Base-by-base conservation (phyloP, 2,797 vertebrate species). In the Bradypodion ventrale region DNA sequence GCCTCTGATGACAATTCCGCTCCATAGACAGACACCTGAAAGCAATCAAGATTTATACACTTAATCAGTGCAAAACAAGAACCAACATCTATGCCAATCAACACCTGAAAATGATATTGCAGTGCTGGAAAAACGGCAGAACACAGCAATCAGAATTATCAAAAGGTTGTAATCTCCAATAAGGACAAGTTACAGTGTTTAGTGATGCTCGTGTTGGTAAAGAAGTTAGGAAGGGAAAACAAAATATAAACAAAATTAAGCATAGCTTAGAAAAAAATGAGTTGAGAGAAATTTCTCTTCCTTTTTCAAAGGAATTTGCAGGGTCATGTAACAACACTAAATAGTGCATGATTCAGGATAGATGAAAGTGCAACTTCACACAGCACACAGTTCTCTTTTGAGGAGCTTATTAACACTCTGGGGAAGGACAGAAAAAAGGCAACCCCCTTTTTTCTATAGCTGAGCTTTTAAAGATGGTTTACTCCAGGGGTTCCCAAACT, bases 1-100 rank as follows among this genome's bases (percentile, higher is more conserved):
- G 97, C 97, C 94, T 99, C 99, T 0, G 98, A 99, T 0, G 98
- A 97, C 88, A 99, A 87, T 27, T 98, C 97, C 40, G 96, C 94
- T 59, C 98, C 97, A 1, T 96, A 97, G 1, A 95, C 92, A 21
- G 96, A 96, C 52, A 98, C 77, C 98, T 99, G 94, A 76, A 94
- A 93, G 84, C 29, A 68, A 89, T 89, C 7, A 84, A 56, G 44
- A 89, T 29, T 4, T 66, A 66, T 0, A 9, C 29, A 60, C 4
- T 32, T 23, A 42, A 0, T 84, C 0, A 87, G 85, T 76, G 40
- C 25, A 42, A 32, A 27, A 21, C 8, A 56, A 0, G 75, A 37
- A 46, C 73, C 44, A 29, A 32, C 19, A 66, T 63, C 10, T 8
- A 49, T 79, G 25, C 42, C 70, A 70, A 42, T 10, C 23, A 42